phyloP scores from a whole-genome alignment of 2,797 vertebrate species.

The Enteromius afrohamiltoni region DNA sequence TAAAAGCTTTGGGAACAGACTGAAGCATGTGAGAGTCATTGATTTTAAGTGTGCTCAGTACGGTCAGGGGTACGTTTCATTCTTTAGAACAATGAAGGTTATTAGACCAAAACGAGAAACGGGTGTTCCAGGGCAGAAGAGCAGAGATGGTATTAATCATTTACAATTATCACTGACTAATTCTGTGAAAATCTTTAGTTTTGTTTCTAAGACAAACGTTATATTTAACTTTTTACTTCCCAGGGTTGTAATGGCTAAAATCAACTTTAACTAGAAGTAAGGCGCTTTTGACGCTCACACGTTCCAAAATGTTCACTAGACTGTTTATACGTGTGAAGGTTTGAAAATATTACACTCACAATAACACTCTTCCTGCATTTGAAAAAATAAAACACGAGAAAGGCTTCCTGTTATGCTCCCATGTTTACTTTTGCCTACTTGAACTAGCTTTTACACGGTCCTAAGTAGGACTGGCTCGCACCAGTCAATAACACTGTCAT shows the following conservation, averaged over 20 bases:
- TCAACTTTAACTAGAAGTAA: background rate
- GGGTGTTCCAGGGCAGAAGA: slow-evolving; percentile 34
- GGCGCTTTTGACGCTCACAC: background rate
- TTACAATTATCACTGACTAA: slow-evolving; percentile 27
- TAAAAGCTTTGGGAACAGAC: slow-evolving; percentile 48
- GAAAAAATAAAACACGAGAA: background rate
- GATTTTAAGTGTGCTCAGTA: slow-evolving; percentile 35
- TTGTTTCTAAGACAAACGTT: background rate
- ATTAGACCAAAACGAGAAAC: slow-evolving; percentile 45
- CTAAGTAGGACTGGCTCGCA: slow-evolving; percentile 34
- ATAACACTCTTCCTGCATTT: background rate
- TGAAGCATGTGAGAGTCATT: slow-evolving; percentile 38
- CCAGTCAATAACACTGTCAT: slow-evolving; percentile 42
- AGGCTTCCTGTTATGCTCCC: slow-evolving; percentile 32
- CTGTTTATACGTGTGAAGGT: background rate
- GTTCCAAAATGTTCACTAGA: background rate
- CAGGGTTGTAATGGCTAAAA: background rate
- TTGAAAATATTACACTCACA: slow-evolving; percentile 5
- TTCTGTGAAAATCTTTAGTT: slow-evolving; percentile 2
- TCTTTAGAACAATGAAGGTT: slow-evolving; percentile 55
- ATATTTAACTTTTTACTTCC: background rate
- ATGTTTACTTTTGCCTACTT: slow-evolving; percentile 27
- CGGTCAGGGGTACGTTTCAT: slow-evolving; percentile 38
- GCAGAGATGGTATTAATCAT: slow-evolving; percentile 37
- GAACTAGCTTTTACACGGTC: slow-evolving; percentile 25